These are phyloP conservation scores for Chascanopsetta lugubris DNA, from an alignment of 2,113 vertebrate genomes.

Conservation along the genomic window DNA sequence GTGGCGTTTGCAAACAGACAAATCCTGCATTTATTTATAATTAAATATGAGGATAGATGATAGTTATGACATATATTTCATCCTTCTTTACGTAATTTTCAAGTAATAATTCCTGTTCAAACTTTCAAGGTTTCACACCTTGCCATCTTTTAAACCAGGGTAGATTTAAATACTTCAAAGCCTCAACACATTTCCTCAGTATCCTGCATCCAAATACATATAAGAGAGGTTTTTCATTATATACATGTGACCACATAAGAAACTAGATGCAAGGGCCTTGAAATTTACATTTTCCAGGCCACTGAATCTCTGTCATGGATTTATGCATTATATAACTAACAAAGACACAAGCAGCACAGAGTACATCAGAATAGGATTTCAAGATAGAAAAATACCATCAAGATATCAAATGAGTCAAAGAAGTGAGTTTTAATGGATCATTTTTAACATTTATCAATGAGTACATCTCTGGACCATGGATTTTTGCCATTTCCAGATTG, in stretches of 20 bases:
- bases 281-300: no score
- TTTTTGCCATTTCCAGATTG: background rate
- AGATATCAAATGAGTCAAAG: background rate
- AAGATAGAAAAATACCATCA: background rate
- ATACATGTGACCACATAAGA: no score
- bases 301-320: background rate
- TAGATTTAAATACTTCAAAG: background rate
- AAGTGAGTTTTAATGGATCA: background rate
- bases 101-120: background rate
- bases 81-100: background rate
- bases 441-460: background rate
- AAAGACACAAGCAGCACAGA: background rate
- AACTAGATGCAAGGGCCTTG: no score
- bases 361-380: no score
- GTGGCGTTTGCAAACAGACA: no score
- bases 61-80: no score
- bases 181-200: background rate
- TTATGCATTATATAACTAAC: background rate
- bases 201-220: background rate
- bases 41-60: background rate
- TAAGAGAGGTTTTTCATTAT: no score
- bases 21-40: no score
- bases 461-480: no score
- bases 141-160: background rate
- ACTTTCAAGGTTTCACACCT: background rate